phyloP scores from a whole-genome alignment of 2,888 invertebrate genomes.

The Oxyteleia sp. region DNA sequence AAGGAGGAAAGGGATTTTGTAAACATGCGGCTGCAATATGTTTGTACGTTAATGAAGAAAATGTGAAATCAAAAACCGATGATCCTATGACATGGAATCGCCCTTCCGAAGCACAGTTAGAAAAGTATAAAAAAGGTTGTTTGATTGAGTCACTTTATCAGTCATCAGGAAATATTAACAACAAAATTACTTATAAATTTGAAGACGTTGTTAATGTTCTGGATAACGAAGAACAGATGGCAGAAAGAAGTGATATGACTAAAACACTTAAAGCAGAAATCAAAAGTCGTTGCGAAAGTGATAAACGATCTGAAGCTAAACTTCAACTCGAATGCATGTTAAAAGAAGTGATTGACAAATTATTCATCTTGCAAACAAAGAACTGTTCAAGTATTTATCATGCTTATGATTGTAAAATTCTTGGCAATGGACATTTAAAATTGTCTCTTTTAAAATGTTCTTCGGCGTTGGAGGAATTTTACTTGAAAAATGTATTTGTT shows the following conservation, averaged over 20 bases:
- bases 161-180: background rate
- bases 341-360: slow-evolving; percentile 8
- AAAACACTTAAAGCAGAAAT: slow-evolving; percentile 27
- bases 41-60: slow-evolving; percentile 33
- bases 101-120: slow-evolving; percentile 27
- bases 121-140: slow-evolving; percentile 35
- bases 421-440: background rate
- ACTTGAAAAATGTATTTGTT: slow-evolving; percentile 32
- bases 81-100: slow-evolving; percentile 43
- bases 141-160: slow-evolving; percentile 27
- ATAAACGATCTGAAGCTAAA: slow-evolving; percentile 2
- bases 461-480: background rate
- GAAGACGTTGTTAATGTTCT: slow-evolving; percentile 7
- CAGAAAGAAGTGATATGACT: slow-evolving; percentile 13
- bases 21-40: slow-evolving; percentile 52
- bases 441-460: background rate
- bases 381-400: background rate
- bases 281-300: slow-evolving; percentile 4
- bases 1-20: slow-evolving; percentile 39
- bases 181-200: slow-evolving; percentile 24
- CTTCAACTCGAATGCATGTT: slow-evolving; percentile 1
- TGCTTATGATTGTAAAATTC: background rate
- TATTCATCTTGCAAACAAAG: background rate
- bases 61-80: slow-evolving; percentile 33
- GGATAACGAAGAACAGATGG: slow-evolving; percentile 21